Evolutionary conservation across 2,113 vertebrate species (phyloP).

Genomic region (Rhinolophus ferrumequinum): DNA sequence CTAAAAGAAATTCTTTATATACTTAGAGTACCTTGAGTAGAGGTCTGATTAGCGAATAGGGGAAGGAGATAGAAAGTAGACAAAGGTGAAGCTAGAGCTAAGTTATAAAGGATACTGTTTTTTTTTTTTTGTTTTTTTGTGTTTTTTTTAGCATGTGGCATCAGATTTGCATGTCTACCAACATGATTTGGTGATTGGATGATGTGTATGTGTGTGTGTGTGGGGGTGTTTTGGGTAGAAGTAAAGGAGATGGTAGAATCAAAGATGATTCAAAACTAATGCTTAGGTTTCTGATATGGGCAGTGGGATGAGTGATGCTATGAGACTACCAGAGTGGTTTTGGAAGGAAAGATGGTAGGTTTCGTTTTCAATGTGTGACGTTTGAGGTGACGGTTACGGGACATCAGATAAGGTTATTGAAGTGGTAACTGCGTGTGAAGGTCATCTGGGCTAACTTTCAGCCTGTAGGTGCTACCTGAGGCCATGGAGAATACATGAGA

Average conservation of each 20-base stretch:
- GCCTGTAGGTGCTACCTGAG: not conserved
- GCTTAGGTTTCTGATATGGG: conserved; percentile 9
- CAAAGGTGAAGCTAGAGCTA: not conserved
- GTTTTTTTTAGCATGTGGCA: not conserved
- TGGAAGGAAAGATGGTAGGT: not conserved
- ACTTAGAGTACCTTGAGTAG: not conserved
- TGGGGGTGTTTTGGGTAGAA: not conserved
- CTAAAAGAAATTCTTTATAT: not conserved
- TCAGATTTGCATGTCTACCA: not conserved
- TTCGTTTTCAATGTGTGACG: conserved; percentile 27
- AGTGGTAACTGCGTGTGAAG: not conserved
- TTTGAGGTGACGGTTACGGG: not conserved
- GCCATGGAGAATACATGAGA: not conserved
- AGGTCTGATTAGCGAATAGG: not conserved
- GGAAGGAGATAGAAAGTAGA: not conserved
- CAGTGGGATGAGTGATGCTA: not conserved
- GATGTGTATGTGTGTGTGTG: not conserved
- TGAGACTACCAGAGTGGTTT: not conserved
- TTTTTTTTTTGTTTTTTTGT: not conserved
- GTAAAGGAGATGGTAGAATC: not conserved
- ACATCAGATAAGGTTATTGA: not conserved
- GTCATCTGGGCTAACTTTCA: not conserved
- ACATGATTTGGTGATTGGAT: conserved; percentile 4
- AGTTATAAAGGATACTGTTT: not conserved
- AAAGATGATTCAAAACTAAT: conserved; percentile 4